Evolutionary conservation across 2,113 vertebrate species (phyloP), one percentile per base, ranked within the genome.

Genomic region (Dasyprocta punctata): DNA sequence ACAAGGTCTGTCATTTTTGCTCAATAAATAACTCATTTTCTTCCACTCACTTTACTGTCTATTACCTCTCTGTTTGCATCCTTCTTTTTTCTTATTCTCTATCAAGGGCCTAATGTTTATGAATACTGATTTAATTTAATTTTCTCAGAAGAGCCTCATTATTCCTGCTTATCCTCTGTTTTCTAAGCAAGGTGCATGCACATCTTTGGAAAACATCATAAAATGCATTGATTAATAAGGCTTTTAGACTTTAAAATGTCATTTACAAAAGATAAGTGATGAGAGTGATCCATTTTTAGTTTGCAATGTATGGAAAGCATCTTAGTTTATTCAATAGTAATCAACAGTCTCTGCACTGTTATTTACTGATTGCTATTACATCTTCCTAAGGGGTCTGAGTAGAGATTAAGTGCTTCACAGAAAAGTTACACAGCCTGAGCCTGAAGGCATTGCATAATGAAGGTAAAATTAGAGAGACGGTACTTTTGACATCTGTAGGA

Each of bases 361-460:
- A 96, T 96, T 97, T 96, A 96, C 94, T 97, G 87, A 85, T 98
- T 71, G 22, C 77, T 91, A 61, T 90, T 96, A 65, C 58, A 77
- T 97, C 96, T 94, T 97, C 95, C 86, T 96, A 65, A 96, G 92
- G 97, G 49, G 87, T 38, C 63, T 58, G 58, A 93, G 85, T 83
- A 87, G 28, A 97, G 89, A 97, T 97, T 60, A 94, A 98, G 88
- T 83, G 54, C 49, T 94, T 98, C 77, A 97, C 33, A 78, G 92
- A 63, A 47, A 93, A 93, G 67, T 13, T 54, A 89, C 83, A 95
- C 73, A 98, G 91, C 0, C 90, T 97, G 78, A 89, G 86, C 96
- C 93, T 94, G 78, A 49, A 97, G 93, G 89, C 1, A 96, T 96
- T 98, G 96, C 93, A 95, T 97, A 98, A 98, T 97, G 97, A 98